Evolutionary conservation across 2,113 vertebrate genomes (phyloP).

Genomic region (Callipepla squamata): DNA sequence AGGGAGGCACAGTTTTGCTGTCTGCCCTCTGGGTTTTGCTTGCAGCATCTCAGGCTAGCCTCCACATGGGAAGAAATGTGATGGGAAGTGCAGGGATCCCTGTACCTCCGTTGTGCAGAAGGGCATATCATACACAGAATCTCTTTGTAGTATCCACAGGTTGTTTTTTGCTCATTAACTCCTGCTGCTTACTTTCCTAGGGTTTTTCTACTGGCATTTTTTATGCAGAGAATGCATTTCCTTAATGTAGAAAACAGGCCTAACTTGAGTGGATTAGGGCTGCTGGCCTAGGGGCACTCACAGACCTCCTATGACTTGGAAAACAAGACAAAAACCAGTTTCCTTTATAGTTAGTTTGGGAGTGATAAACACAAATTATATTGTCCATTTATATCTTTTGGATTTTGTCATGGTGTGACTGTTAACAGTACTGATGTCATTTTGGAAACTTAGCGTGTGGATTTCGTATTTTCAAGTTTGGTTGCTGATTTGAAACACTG

Average conservation of each 20-base stretch:
- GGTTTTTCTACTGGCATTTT: background rate
- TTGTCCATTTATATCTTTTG: background rate
- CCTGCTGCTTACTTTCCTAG: background rate
- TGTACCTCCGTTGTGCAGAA: slow-evolving; percentile 24
- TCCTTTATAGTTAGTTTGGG: background rate
- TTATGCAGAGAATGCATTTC: background rate
- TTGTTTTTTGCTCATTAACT: background rate
- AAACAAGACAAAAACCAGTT: background rate
- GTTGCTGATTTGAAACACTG: background rate
- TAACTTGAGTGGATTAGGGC: background rate
- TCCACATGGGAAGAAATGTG: background rate
- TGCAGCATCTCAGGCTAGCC: slow-evolving; percentile 5
- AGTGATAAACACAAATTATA: background rate
- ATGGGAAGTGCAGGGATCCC: slow-evolving; percentile 1
- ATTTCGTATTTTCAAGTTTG: background rate
- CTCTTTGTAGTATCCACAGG: background rate
- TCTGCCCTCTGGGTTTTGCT: background rate
- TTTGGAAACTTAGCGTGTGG: background rate
- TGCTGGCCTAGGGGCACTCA: background rate
- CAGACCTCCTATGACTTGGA: background rate
- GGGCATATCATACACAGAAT: background rate
- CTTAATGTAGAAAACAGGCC: background rate
- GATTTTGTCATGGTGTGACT: background rate
- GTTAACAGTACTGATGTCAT: background rate
- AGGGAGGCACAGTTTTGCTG: background rate